A percentile compares a stretch with the other conserved stretches of the same genome.
phyloP scores from a whole-genome alignment of 2,113 vertebrate genomes.

The Marmota monax region DNA sequence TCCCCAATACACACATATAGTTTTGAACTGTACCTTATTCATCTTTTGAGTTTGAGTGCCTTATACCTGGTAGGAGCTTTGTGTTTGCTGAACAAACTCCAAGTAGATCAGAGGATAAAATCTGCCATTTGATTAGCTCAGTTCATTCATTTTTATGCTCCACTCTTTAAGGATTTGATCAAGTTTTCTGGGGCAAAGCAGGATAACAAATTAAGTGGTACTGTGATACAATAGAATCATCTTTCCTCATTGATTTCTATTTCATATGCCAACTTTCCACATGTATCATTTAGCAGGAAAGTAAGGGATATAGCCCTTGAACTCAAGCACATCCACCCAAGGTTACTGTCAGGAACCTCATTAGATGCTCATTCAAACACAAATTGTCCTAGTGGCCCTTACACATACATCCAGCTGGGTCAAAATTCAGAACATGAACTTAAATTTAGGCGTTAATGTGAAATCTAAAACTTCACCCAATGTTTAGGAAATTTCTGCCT shows the following conservation, averaged over 20 bases:
- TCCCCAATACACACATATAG: not conserved
- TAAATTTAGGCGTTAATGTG: not conserved
- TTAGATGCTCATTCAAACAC: not conserved
- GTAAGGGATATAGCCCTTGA: not conserved
- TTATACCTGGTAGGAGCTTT: not conserved
- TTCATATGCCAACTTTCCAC: not conserved
- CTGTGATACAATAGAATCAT: not conserved
- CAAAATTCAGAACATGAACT: not conserved
- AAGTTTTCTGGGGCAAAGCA: not conserved
- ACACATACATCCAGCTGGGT: not conserved
- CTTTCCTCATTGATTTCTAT: not conserved
- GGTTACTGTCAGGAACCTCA: not conserved
- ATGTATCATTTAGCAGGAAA: not conserved
- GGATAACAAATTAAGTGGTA: not conserved
- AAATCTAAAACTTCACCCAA: not conserved
- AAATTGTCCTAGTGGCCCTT: not conserved
- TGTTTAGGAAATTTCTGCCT: not conserved
- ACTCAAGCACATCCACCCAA: not conserved
- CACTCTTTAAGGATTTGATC: not conserved
- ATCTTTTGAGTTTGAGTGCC: not conserved
- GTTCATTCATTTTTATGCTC: not conserved
- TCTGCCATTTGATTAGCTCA: not conserved
- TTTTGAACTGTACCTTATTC: not conserved
- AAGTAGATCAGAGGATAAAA: not conserved
- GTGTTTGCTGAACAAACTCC: constrained; percentile 12